Conservation (phyloP, 2,888 invertebrate species). For the Mycogona germanica region DNA sequence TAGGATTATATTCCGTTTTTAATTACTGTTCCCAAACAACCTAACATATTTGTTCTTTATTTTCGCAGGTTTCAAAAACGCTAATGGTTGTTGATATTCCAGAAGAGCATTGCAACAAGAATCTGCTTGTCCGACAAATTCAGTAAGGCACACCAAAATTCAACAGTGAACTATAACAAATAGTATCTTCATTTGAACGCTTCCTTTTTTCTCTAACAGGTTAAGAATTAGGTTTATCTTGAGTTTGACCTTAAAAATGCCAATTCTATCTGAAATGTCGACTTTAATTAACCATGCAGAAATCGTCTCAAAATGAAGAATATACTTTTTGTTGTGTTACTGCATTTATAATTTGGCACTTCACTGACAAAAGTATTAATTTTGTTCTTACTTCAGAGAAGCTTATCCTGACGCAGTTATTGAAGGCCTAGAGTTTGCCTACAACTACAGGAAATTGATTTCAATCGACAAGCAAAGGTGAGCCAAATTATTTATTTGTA, state of each 20-base stretch:
- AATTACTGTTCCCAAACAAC: no score
- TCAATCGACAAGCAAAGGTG: constrained; percentile 55
- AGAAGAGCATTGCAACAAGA: constrained; percentile 44
- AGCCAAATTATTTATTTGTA: constrained; percentile 15
- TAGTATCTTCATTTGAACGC: constrained; percentile 34
- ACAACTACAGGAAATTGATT: constrained; percentile 68
- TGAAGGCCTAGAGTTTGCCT: constrained; percentile 75
- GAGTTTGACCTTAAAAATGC: no score
- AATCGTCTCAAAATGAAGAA: no score
- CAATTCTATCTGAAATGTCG: no score
- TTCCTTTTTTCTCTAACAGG: no score
- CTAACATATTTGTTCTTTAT: no score
- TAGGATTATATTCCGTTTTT: no score
- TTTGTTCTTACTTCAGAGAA: constrained; percentile 46
- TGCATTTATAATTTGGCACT: no score
- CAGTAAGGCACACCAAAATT: constrained; percentile 35
- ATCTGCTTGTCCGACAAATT: constrained; percentile 53
- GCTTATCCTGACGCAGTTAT: constrained; percentile 77
- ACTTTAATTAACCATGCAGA: no score
- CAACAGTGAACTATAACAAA: constrained; percentile 25
- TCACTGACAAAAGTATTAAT: no score
- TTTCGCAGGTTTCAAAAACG: constrained; percentile 45
- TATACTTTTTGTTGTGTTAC: no score
- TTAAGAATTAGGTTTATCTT: no score
- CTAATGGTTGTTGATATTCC: constrained; percentile 84